Base-by-base conservation (phyloP, 2,113 vertebrate genomes). In the Paramisgurnus dabryanus region DNA sequence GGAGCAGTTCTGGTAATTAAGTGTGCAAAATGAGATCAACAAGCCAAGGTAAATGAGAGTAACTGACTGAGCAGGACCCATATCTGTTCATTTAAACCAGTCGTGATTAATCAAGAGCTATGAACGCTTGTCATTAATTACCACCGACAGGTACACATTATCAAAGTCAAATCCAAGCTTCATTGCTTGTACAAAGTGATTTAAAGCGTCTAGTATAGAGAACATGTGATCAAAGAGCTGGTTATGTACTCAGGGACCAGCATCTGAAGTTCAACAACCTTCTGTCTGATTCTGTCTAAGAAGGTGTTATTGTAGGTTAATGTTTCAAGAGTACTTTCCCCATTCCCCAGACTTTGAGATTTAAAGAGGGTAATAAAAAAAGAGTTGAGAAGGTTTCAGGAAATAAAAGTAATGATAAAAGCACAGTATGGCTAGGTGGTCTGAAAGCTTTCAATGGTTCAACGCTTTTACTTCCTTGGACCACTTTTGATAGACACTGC, bases 71-170 rank as follows among this genome's bases (percentile, higher is more conserved):
- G 72, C 65, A 57, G 78, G 10, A 64, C 18, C 67, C 82, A 80
- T 49, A 65, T 70, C 82, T 70, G 58, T 69, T 79, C 79, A 86
- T 89, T 82, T 82, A 87, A 82, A 65, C 76, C 50, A 88, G 81
- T 78, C 78, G 77, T 40, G 83, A 84, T 84, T 81, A 85, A 85
- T 87, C 73, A 83, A 64, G 70, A 70, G 18, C 13, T 17, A 78
- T 49, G 74, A 83, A 64, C 60, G 40, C 72, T 68, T 74, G 50
- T 58, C 79, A 86, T 80, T 77, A 50, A 84, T 83, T 55, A 82
- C 55, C 76, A 8, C 15, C 53, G 50, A 79, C 75, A 72, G 71
- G 72, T 74, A 78, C 78, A 57, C 78, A 45, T 80, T 72, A 78
- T 84, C 75, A 67, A 68, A 76, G 72, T 82, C 66, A 70, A 68